Evolutionary conservation across 2,888 invertebrate species (phyloP), one percentile per base, ranked within the genome.

Genomic region (Embidobia sp.): DNA sequence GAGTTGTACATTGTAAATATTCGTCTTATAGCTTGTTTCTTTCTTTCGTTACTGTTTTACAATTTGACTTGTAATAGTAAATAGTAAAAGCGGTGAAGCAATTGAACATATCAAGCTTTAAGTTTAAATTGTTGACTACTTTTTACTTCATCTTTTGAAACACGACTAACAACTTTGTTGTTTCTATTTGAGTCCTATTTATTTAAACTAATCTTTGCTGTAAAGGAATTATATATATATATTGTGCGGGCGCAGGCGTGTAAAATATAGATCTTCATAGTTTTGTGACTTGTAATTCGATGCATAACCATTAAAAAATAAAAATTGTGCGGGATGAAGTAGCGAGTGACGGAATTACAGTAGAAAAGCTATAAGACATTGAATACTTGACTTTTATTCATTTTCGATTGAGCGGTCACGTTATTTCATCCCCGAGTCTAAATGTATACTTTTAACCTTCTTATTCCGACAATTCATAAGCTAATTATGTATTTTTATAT

Each of bases 401-500:
- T 16, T 46, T 53, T 53, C 11, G 16, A 53, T 22, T 37, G 13
- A 3, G 8, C 11, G 31, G 46, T 51, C 63, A 57, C 48, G 64
- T 77, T 84, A 82, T 85, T 86, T 82, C 81, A 85, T 46, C 59
- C 59, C 37, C 10, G 31, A 86, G 81, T 87, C 85, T 85, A 84
- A 85, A 79, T 86, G 85, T 86, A 87, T 88, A 89, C 86, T 89
- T 89, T 80, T 85, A 87, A 86, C 85, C 86, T 83, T 85, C 83
- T 86, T 85, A 86, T 85, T 88, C 85, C 87, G 85, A 83, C 87
- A 88, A 87, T 85, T 88, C 86, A 83, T 89, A 89, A 89, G 87
- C 85, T 89, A 89, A 89, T 89, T 89, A 88, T 89, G 89, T 89
- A 89, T 89, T 89, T 89, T 89, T 89, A 89, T 89, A 89, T 89